A percentile compares a stretch with the other conserved stretches of the same genome.
Evolutionary conservation across 1,140 invertebrate genomes (phyloP).

Genomic region (Myzus persicae): DNA sequence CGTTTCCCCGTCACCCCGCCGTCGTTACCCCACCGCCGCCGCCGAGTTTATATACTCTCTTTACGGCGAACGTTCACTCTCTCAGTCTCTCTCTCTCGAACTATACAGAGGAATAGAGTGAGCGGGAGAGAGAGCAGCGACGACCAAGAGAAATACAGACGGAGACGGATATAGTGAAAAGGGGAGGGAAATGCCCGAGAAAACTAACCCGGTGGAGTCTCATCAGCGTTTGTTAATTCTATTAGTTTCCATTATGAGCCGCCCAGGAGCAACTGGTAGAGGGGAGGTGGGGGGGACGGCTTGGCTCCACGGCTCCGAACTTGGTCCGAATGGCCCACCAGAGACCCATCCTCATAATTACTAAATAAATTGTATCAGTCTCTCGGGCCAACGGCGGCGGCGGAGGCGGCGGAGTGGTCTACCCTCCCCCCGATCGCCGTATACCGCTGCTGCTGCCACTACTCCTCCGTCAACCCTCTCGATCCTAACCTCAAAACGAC

Average conservation of each 20-base stretch:
- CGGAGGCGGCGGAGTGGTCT: not conserved
- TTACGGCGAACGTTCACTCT: not conserved
- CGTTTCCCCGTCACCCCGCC: not conserved
- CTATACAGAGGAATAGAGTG: not conserved
- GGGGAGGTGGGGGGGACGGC: not conserved
- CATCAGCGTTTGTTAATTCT: constrained; percentile 60
- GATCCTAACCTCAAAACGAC: constrained; percentile 55
- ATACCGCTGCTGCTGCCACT: not conserved
- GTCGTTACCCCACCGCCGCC: not conserved
- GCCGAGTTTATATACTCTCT: not conserved
- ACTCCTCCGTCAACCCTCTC: not conserved
- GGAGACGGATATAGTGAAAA: not conserved
- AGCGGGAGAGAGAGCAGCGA: not conserved
- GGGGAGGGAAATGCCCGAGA: constrained; percentile 35
- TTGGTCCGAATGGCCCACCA: constrained; percentile 59
- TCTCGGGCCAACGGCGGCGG: constrained; percentile 51
- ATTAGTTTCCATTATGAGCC: constrained; percentile 60
- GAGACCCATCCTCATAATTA: constrained; percentile 60
- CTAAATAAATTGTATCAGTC: constrained; percentile 60
- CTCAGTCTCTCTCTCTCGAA: not conserved
- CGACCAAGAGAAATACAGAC: not conserved
- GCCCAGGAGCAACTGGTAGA: constrained; percentile 36
- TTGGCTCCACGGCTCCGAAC: constrained; percentile 47
- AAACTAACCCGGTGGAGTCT: constrained; percentile 57
- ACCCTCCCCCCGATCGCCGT: not conserved